Conservation (phyloP, 1,140 invertebrate genomes). For the Hyphantria cunea region DNA sequence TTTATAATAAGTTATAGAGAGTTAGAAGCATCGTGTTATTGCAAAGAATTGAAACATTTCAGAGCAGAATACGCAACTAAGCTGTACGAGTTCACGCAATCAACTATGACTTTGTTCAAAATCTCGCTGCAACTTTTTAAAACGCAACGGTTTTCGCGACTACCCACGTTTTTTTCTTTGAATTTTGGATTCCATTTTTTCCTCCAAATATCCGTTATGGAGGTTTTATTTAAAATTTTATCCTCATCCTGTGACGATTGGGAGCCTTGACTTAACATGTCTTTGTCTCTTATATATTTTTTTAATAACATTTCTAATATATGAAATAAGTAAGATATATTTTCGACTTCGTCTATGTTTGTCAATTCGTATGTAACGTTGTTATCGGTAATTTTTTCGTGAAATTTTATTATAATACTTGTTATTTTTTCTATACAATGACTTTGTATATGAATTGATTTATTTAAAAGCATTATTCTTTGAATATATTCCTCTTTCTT, state of each 20-base stretch:
- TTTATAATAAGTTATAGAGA: too few species aligned
- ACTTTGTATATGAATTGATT: conserved; percentile 55
- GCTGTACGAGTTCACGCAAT: conserved; percentile 58
- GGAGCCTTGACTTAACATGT: conserved; percentile 32
- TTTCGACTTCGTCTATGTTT: conserved; percentile 46
- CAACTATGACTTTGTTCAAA: conserved; percentile 61
- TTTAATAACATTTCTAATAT: conserved; percentile 56
- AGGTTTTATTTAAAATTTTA: conserved; percentile 48
- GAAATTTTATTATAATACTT: conserved; percentile 40
- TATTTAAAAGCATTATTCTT: conserved; percentile 54
- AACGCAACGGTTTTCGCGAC: conserved; percentile 39
- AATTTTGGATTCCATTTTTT: conserved; percentile 58
- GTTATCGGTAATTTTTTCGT: conserved; percentile 25
- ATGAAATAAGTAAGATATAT: conserved; percentile 57
- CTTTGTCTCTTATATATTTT: conserved; percentile 39
- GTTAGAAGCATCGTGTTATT: conserved; percentile 14
- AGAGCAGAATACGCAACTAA: conserved; percentile 59
- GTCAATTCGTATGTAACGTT: conserved; percentile 39
- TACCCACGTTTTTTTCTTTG: conserved; percentile 31
- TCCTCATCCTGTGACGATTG: conserved; percentile 46
- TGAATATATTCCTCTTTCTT: conserved; percentile 53
- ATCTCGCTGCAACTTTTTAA: conserved; percentile 46
- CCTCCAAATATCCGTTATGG: conserved; percentile 58
- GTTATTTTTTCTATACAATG: conserved; percentile 60
- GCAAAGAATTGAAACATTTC: conserved; percentile 66